Conservation (phyloP, 2,113 vertebrate species). For the Paratilapia polleni region DNA sequence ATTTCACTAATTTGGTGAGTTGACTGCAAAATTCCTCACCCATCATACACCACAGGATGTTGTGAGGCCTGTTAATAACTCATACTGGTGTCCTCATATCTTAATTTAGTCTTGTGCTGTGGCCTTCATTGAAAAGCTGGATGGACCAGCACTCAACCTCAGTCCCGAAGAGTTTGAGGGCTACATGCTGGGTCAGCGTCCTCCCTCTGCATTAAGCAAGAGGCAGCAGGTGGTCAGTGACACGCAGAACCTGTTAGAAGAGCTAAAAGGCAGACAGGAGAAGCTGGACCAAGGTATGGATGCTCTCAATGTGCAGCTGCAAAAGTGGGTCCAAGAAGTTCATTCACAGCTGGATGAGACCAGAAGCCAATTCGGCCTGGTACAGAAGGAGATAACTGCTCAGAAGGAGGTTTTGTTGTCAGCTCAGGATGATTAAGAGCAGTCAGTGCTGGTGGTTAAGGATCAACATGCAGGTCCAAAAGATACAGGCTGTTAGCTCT, state of each 20-base stretch:
- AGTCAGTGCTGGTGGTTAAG: constrained; percentile 23
- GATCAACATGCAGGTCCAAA: constrained; percentile 22
- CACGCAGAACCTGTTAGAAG: constrained; percentile 74
- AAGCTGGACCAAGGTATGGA: constrained; percentile 72
- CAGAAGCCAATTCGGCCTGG: constrained; percentile 41
- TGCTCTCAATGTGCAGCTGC: constrained; percentile 71
- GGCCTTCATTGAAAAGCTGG: constrained; percentile 83
- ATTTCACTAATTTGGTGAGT: constrained; percentile 84
- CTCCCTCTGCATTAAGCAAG: constrained; percentile 20
- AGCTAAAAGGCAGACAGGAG: constrained; percentile 79
- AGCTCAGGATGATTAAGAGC: constrained; percentile 30
- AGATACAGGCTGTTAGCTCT: constrained; percentile 56
- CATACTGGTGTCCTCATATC: neutral
- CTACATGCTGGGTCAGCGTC: constrained; percentile 75
- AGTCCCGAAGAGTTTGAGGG: constrained; percentile 79
- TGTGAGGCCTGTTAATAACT: neutral
- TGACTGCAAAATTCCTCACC: neutral
- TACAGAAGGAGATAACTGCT: constrained; percentile 48
- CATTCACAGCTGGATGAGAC: constrained; percentile 77
- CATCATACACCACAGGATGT: neutral
- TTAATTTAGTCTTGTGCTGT: constrained; percentile 80
- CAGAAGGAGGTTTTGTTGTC: constrained; percentile 33
- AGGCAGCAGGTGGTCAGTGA: constrained; percentile 50
- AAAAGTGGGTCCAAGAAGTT: constrained; percentile 78
- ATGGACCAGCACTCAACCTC: constrained; percentile 81